Conservation (phyloP, 2,797 vertebrate species). For the Hylomyscus alleni region DNA sequence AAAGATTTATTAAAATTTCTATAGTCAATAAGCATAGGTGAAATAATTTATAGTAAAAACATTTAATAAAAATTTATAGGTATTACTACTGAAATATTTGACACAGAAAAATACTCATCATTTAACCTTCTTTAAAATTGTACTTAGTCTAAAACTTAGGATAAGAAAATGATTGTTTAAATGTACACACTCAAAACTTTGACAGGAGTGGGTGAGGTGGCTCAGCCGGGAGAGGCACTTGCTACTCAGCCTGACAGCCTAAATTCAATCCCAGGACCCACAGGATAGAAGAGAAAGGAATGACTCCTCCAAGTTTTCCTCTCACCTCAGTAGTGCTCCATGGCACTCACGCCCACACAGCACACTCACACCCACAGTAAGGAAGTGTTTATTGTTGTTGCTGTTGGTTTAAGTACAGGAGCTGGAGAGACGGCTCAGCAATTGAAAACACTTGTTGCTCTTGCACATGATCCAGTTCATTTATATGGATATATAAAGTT, state of each 20-base stretch:
- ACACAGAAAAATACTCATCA: neutral
- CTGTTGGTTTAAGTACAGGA: neutral
- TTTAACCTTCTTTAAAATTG: neutral
- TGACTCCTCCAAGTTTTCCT: too few species aligned
- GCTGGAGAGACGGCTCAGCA: neutral
- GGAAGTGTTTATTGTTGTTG: neutral
- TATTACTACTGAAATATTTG: neutral
- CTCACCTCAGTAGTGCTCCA: neutral
- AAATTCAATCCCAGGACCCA: neutral
- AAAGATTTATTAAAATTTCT: neutral
- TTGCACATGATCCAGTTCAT: neutral
- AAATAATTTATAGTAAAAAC: neutral
- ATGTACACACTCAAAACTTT: neutral
- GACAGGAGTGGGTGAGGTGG: neutral
- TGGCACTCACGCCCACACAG: too few species aligned
- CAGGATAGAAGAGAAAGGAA: too few species aligned
- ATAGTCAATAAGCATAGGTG: neutral
- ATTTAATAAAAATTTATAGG: neutral
- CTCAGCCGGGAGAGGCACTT: neutral
- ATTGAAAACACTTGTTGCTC: too few species aligned
- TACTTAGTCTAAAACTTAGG: neutral
- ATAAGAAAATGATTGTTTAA: neutral
- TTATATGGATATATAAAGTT: too few species aligned
- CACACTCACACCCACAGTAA: neutral
- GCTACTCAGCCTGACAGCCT: neutral